phyloP scores from a whole-genome alignment of 2,888 invertebrate genomes.

The Lutraria lutraria region DNA sequence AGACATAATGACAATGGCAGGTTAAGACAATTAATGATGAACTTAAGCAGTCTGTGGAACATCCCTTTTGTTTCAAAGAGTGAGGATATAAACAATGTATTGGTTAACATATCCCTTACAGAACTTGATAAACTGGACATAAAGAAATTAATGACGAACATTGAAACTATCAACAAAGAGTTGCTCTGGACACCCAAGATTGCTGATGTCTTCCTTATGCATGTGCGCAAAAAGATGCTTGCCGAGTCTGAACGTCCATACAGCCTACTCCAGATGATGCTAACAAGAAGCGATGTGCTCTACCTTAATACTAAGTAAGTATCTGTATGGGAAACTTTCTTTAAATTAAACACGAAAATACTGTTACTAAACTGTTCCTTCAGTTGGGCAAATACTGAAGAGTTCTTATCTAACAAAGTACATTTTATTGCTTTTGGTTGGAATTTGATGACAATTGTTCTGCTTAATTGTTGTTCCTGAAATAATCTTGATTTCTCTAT shows the following conservation, averaged over 20 bases:
- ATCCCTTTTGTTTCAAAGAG: neutral
- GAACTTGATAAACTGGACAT: neutral
- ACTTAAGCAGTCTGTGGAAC: neutral
- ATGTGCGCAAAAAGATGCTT: neutral
- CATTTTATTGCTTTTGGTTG: neutral
- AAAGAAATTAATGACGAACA: neutral
- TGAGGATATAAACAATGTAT: neutral
- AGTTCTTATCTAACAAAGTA: no score
- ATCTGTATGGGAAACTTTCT: neutral
- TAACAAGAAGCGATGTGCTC: neutral
- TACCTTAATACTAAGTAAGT: slow-evolving; percentile 7
- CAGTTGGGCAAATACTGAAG: neutral
- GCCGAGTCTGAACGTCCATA: neutral
- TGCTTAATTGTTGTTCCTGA: no score
- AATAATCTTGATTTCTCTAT: neutral
- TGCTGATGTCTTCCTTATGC: neutral
- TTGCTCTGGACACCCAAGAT: neutral
- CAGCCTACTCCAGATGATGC: neutral
- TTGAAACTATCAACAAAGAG: neutral
- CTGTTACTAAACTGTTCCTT: neutral
- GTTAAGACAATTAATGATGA: neutral
- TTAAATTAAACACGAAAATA: neutral
- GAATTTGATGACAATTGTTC: neutral
- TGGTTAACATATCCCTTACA: neutral
- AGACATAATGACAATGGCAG: neutral